phyloP scores from a whole-genome alignment of 2,888 invertebrate species.

The Epistrophe eligans region DNA sequence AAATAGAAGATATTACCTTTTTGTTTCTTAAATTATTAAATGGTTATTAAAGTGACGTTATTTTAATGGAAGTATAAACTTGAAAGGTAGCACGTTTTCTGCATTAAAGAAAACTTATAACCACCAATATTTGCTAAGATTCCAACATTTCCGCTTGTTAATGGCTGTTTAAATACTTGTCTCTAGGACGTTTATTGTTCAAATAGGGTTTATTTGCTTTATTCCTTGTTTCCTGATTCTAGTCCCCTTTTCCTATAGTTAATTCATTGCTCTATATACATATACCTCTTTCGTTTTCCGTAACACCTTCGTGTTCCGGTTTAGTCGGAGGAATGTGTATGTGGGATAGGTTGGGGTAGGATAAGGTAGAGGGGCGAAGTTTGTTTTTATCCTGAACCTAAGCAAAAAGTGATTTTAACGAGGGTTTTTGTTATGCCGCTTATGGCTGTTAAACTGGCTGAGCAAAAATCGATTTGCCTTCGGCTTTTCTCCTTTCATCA shows the following conservation, averaged over 20 bases:
- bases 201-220: conserved; percentile 25
- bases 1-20: no score
- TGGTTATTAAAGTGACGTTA: neutral
- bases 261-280: conserved; percentile 5
- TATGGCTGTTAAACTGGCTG: conserved; percentile 40
- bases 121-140: conserved; percentile 30
- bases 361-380: neutral
- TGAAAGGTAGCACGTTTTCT: conserved; percentile 3
- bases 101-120: conserved; percentile 24
- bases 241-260: conserved; percentile 20
- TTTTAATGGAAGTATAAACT: conserved; percentile 9
- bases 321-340: neutral
- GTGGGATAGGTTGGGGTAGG: neutral
- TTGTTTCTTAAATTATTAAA: no score
- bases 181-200: conserved; percentile 36
- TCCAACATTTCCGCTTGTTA: conserved; percentile 35
- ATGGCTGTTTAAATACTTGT: conserved; percentile 40
- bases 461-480: conserved; percentile 40
- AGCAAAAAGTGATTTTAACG: conserved; percentile 38
- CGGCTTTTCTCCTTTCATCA: conserved; percentile 23
- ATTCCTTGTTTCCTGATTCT: conserved; percentile 24
- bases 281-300: conserved; percentile 11
- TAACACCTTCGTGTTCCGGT: conserved; percentile 33
- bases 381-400: conserved; percentile 9
- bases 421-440: conserved; percentile 36